Evolutionary conservation across 2,888 invertebrate species (phyloP).

Genomic region (Melinaea marsaeus): DNA sequence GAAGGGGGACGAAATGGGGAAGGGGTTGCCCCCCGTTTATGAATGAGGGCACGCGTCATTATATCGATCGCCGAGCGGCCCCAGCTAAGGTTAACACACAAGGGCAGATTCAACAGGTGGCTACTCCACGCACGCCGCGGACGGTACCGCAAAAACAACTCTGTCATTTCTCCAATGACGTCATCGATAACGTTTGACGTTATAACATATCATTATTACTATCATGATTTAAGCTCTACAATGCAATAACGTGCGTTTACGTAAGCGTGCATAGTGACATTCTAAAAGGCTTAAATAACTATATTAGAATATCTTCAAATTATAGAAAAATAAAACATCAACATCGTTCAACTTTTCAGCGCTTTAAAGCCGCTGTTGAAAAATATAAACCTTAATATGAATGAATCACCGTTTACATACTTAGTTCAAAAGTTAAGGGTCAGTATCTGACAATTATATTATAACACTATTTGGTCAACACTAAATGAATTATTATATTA

Average conservation of each 20-base stretch:
- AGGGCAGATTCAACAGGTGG: constrained; percentile 72
- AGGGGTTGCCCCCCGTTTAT: constrained; percentile 62
- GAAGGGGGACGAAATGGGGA: constrained; percentile 35
- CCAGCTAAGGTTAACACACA: constrained; percentile 62
- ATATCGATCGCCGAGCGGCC: constrained; percentile 57
- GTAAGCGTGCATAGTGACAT: constrained; percentile 13
- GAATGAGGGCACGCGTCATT: constrained; percentile 76
- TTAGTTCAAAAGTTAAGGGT: no score
- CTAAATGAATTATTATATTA: no score
- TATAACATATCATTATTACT: constrained; percentile 19
- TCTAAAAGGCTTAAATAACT: background rate
- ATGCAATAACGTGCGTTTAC: constrained; percentile 17
- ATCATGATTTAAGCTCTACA: constrained; percentile 19
- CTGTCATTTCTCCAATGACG: constrained; percentile 56
- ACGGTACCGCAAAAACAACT: constrained; percentile 43
- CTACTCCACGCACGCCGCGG: constrained; percentile 57
- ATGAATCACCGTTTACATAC: no score
- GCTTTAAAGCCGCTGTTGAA: no score
- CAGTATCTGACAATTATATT: no score
- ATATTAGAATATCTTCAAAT: background rate
- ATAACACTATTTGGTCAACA: no score
- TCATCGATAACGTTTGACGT: constrained; percentile 37
- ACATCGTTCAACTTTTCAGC: no score
- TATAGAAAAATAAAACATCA: no score
- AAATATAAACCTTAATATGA: no score